phyloP scores from a whole-genome alignment of 2,113 vertebrate genomes.

The Heterotis niloticus region DNA sequence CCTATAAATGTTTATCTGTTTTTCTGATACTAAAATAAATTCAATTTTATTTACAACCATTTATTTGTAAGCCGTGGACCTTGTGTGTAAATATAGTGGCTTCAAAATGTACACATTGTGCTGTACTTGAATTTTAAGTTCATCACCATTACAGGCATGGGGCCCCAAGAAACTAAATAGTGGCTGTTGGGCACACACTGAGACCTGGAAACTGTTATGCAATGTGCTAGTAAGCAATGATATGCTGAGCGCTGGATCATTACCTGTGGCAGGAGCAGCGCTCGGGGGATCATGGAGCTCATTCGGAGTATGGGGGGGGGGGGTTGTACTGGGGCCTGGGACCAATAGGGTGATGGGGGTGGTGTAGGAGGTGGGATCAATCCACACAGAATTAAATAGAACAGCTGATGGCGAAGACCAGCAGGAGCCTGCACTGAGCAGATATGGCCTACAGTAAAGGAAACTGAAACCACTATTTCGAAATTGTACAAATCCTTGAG shows the following conservation, averaged over 20 bases:
- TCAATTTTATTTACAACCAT: too few relatives aligned
- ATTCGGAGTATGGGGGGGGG: not conserved
- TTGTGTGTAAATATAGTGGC: too few relatives aligned
- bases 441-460: not conserved
- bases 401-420: not conserved
- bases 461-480: too few relatives aligned
- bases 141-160: too few relatives aligned
- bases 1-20: too few relatives aligned
- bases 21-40: too few relatives aligned
- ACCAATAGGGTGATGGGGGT: slow-evolving; percentile 7
- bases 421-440: not conserved
- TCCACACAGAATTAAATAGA: not conserved
- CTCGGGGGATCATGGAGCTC: not conserved
- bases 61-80: too few relatives aligned
- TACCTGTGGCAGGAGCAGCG: not conserved
- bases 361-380: not conserved
- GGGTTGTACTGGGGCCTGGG: not conserved
- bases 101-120: too few relatives aligned
- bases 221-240: not conserved
- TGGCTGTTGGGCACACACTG: not conserved
- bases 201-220: not conserved
- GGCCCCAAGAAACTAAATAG: not conserved
- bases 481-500: too few relatives aligned
- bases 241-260: not conserved
- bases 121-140: too few relatives aligned